These are phyloP conservation scores for Sthenelais limicola DNA, from an alignment of 2,888 invertebrate genomes.

Conservation along the genomic window DNA sequence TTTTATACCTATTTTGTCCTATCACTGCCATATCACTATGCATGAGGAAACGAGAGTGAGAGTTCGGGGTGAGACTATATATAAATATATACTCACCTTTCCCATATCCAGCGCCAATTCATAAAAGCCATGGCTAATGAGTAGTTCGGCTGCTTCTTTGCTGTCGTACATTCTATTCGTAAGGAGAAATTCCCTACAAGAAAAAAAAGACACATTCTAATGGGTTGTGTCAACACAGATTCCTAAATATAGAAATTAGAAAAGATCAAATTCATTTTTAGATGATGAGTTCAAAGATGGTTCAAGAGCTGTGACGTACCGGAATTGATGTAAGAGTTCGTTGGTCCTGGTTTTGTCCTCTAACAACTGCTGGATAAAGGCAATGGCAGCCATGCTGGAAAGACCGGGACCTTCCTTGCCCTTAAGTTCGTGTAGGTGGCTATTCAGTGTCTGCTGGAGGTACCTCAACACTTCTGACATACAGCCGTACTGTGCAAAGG, in stretches of 20 bases:
- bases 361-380: slow-evolving; percentile 77
- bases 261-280: slow-evolving; percentile 32
- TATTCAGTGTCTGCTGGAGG: slow-evolving; percentile 75
- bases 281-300: background rate
- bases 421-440: slow-evolving; percentile 76
- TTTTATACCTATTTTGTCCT: no score
- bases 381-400: slow-evolving; percentile 79
- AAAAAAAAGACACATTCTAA: no score
- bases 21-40: no score
- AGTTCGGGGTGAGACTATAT: no score
- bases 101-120: slow-evolving; percentile 77
- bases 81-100: slow-evolving; percentile 60
- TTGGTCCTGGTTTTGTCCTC: slow-evolving; percentile 63
- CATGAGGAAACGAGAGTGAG: no score
- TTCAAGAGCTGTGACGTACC: slow-evolving; percentile 52
- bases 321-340: slow-evolving; percentile 55
- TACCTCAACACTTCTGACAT: slow-evolving; percentile 78
- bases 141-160: slow-evolving; percentile 77
- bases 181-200: slow-evolving; percentile 74
- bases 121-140: slow-evolving; percentile 79
- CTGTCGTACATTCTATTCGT: slow-evolving; percentile 80
- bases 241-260: background rate
- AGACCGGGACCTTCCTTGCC: slow-evolving; percentile 77
- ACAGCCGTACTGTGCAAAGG: slow-evolving; percentile 78
- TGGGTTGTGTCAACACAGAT: no score